A percentile compares a stretch with the other conserved stretches of the same genome.
phyloP scores from a whole-genome alignment of 2,113 vertebrate genomes.

The Aplodontia rufa region DNA sequence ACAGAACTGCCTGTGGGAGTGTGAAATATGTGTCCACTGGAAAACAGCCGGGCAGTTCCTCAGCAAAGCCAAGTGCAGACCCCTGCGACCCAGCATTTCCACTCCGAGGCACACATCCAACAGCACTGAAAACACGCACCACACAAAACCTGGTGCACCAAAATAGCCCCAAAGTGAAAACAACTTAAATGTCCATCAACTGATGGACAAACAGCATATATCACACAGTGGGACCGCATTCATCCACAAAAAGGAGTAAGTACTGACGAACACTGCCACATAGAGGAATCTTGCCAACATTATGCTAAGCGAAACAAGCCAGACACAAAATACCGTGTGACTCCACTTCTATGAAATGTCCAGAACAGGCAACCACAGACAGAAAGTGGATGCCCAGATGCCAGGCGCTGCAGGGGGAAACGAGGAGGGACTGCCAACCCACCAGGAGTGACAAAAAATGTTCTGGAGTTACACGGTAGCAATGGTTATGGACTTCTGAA shows the following conservation, averaged over 20 bases:
- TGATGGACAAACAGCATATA: not conserved
- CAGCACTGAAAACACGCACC: not conserved
- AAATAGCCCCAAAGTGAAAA: not conserved
- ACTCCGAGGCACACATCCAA: not conserved
- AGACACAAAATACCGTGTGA: not conserved
- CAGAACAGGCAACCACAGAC: not conserved
- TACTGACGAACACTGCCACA: not conserved
- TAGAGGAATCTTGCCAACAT: not conserved
- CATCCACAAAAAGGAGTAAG: not conserved
- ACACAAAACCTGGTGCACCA: not conserved
- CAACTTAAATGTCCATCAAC: not conserved
- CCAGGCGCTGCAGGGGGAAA: not conserved
- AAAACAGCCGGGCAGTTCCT: not conserved
- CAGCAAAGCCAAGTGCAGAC: not conserved
- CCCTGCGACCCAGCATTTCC: not conserved
- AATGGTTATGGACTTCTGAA: not conserved
- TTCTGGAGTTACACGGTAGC: conserved; percentile 46
- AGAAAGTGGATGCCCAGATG: not conserved
- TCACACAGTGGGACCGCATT: not conserved
- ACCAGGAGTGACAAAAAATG: not conserved
- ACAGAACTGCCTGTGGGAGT: not conserved
- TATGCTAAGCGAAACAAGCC: not conserved
- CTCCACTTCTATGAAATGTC: not conserved
- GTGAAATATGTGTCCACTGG: not conserved
- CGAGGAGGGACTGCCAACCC: not conserved